phyloP scores from a whole-genome alignment of 2,113 vertebrate species.

The Mixornis gularis region DNA sequence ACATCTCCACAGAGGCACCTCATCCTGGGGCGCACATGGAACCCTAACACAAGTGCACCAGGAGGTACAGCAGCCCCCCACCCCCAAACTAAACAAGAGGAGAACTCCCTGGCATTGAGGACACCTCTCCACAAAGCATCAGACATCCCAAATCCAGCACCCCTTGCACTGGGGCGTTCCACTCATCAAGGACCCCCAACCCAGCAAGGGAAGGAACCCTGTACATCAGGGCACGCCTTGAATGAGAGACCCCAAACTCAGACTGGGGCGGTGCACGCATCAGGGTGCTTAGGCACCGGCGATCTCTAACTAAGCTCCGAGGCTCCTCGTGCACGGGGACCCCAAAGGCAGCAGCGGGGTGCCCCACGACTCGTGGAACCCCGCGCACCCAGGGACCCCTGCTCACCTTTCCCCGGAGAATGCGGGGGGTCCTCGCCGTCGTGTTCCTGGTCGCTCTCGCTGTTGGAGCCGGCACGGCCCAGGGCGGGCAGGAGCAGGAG shows the following conservation, averaged over 20 bases:
- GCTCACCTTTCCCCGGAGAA: background rate
- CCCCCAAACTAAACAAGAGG: background rate
- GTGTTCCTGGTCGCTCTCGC: background rate
- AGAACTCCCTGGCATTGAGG: accelerated
- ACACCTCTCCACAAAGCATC: background rate
- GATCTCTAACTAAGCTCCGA: background rate
- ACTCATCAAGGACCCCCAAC: background rate
- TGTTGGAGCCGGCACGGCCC: background rate
- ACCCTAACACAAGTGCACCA: background rate
- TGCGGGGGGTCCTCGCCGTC: background rate
- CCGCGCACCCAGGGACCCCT: background rate
- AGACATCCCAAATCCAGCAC: background rate
- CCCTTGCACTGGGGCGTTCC: accelerated
- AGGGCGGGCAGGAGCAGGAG: background rate
- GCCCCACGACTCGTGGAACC: background rate
- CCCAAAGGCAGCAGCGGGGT: background rate
- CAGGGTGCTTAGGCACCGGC: background rate
- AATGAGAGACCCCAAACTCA: background rate
- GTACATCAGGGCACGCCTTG: background rate
- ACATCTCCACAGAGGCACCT: background rate
- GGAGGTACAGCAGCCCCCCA: background rate
- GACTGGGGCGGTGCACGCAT: background rate
- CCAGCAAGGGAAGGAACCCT: background rate
- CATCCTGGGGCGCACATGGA: background rate
- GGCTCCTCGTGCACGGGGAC: accelerated